A percentile compares a stretch with the other conserved stretches of the same genome.
phyloP scores from a whole-genome alignment of 2,113 vertebrate species.

The Lophotis ruficrista region DNA sequence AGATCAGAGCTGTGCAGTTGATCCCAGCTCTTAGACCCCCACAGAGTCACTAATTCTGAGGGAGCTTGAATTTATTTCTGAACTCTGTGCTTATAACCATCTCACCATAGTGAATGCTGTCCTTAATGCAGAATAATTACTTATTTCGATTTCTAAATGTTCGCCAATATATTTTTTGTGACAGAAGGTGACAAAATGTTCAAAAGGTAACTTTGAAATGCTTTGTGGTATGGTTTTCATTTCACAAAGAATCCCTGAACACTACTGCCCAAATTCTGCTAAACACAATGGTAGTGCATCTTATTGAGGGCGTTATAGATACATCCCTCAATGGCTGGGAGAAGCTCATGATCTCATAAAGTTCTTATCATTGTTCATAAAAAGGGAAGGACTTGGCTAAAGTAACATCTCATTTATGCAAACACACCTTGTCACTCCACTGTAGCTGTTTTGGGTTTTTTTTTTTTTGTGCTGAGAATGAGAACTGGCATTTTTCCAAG shows the following conservation, averaged over 20 bases:
- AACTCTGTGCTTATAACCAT: neutral
- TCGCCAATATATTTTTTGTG: neutral
- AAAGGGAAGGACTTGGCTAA: neutral
- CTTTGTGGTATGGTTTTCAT: neutral
- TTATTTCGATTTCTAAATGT: neutral
- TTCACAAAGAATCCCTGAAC: neutral
- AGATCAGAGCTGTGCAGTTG: neutral
- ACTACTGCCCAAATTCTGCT: neutral
- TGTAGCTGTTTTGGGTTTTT: neutral
- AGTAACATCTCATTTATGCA: neutral
- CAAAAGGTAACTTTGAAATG: neutral
- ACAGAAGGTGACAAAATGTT: neutral
- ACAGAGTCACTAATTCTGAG: neutral
- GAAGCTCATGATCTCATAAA: neutral
- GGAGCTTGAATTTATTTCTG: neutral
- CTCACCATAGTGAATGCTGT: neutral
- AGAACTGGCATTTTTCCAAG: constrained; percentile 50
- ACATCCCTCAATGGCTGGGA: neutral
- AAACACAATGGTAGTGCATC: neutral
- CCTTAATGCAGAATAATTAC: neutral
- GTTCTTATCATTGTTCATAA: neutral
- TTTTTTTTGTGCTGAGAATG: neutral
- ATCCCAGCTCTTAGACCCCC: neutral
- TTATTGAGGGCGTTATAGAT: neutral
- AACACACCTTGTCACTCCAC: neutral